Evolutionary conservation across 1,140 invertebrate genomes (phyloP).

Genomic region (Lepidurus arcticus): DNA sequence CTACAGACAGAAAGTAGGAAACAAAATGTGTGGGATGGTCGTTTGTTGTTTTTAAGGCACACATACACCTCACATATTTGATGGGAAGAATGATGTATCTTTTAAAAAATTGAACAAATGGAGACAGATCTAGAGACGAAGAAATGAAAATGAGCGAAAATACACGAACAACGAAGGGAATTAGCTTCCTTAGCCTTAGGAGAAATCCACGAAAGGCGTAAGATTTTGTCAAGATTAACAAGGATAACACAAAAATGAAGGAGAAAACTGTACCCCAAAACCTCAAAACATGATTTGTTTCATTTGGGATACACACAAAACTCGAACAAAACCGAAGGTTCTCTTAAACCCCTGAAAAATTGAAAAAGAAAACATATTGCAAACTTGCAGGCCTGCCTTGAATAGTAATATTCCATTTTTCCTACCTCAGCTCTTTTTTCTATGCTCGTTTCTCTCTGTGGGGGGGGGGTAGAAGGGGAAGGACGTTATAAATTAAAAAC

Average conservation of each 20-base stretch:
- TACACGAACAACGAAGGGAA: background rate
- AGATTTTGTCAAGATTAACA: background rate
- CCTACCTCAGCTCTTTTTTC: background rate
- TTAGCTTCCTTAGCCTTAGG: background rate
- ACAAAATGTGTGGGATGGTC: background rate
- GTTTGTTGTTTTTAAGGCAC: background rate
- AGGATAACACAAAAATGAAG: background rate
- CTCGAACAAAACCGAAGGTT: background rate
- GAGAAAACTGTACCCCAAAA: background rate
- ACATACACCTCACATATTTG: background rate
- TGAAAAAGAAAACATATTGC: background rate
- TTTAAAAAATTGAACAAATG: background rate
- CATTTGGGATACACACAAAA: background rate
- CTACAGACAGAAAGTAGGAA: background rate
- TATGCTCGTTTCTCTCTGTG: background rate
- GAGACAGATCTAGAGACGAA: background rate
- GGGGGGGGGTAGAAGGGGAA: background rate
- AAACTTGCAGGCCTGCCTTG: slow-evolving; percentile 20
- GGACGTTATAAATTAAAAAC: slow-evolving; percentile 8
- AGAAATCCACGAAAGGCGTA: background rate
- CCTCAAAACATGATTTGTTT: background rate
- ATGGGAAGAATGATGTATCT: background rate
- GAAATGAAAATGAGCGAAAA: background rate
- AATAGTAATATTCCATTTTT: slow-evolving; percentile 7
- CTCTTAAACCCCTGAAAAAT: background rate